Evolutionary conservation across 2,113 vertebrate species (phyloP).

Genomic region (Nothoprocta perdicaria): DNA sequence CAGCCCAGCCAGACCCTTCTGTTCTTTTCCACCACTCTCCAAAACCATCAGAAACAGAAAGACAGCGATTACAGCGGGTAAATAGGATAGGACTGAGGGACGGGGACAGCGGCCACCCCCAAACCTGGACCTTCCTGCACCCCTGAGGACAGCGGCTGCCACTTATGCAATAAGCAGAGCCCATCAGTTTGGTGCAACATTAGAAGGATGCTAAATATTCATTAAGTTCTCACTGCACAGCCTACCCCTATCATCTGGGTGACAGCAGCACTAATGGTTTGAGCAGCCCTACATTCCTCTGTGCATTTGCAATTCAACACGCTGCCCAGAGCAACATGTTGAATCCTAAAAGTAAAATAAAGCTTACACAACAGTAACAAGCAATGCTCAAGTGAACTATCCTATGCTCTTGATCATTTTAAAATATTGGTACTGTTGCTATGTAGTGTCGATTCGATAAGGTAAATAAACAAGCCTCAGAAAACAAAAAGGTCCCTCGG

Average conservation of each 20-base stretch:
- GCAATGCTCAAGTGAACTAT: neutral
- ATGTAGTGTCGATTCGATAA: neutral
- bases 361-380: neutral
- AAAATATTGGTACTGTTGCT: neutral
- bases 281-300: neutral
- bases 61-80: neutral
- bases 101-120: accelerated
- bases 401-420: neutral
- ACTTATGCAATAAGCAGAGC: neutral
- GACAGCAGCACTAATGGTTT: accelerated
- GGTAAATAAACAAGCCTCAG: neutral
- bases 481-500: neutral
- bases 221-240: neutral
- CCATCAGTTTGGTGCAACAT: neutral
- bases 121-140: neutral
- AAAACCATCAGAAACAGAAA: neutral
- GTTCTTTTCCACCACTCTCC: neutral
- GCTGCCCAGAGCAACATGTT: accelerated
- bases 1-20: neutral
- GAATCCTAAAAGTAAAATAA: neutral
- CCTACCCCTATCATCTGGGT: neutral
- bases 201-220: neutral
- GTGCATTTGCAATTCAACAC: neutral
- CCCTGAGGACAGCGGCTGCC: neutral
- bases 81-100: neutral